Base-by-base conservation (phyloP, 2,888 invertebrate genomes). In the Oscheius sp. region DNA sequence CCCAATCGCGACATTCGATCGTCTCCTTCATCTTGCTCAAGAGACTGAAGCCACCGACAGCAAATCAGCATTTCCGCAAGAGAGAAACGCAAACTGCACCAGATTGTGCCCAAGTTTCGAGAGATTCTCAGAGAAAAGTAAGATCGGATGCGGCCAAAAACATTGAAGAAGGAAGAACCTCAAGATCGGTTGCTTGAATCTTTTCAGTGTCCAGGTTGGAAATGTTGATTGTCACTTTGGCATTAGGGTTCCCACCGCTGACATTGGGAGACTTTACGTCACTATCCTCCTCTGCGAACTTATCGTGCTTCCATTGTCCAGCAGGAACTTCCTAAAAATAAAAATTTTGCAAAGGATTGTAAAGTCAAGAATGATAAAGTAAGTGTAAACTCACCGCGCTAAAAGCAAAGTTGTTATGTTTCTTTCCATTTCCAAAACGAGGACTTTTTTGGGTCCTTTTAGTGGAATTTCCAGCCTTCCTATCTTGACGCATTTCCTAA, bases 181-280 rank as follows among this genome's bases (percentile, higher is more conserved):
- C 69, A 23, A 73, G 67, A 69, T 73, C 73, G 5, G 57, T 69
- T 12, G 33, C 2, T 1, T 58, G 31, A 10, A 55, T 46, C 31
- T 69, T 33, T 15, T 37, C 37, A 8, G 61, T 27, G 15, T 39
- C 58, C 20, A 73, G 57, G 50, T 71, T 73, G 29, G 69, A 65
- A 45, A 73, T 33, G 31, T 65, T 52, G 46, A 70, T 37, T 8
- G 65, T 52, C 25, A 70, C 70, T n/a, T 17, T 45, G 15, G 25
- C 20, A 39, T 69, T 69, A 15, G 42, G 34, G 33, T 53, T 61
- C 3, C 52, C 69, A n/a, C 48, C 68, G 25, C 34, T 20, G 31
- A 45, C 29, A 37, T 50, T 50, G 20, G 34, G 31, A 20, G 17
- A 1, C n/a, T 20, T 27, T 8, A 20, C 33, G 34, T 12, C 17